These are phyloP conservation scores for Diabrotica undecimpunctata DNA, from an alignment of 1,140 invertebrate species.

Conservation along the genomic window DNA sequence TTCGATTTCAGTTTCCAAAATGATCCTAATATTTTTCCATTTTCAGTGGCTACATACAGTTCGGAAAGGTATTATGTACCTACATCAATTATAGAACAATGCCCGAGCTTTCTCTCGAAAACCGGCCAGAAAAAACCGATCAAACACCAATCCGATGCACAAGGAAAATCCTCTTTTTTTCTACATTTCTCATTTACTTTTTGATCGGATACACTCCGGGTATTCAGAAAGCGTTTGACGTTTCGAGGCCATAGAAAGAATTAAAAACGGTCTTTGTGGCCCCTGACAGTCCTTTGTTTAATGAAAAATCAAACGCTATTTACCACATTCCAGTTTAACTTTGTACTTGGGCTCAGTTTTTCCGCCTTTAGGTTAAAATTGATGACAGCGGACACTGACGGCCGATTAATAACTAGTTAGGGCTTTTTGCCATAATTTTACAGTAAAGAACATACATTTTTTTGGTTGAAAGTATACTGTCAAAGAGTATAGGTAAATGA, in stretches of 20 bases:
- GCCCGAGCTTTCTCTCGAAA: no score
- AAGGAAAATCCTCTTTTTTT: not conserved
- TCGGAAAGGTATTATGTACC: no score
- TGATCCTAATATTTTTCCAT: no score
- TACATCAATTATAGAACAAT: no score
- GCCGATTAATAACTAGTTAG: not conserved
- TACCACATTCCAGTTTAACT: constrained; percentile 11
- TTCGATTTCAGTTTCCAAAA: no score
- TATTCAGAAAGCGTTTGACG: constrained; percentile 4
- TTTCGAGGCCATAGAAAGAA: constrained; percentile 7
- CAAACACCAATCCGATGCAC: no score
- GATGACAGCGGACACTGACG: not conserved
- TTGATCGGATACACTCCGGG: not conserved
- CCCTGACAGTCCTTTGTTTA: constrained; percentile 13
- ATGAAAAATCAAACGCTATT: constrained; percentile 16
- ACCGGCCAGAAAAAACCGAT: no score
- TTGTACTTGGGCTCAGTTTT: constrained; percentile 3
- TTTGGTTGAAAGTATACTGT: no score
- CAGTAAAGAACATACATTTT: no score
- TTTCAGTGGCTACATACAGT: no score
- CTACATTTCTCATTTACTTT: not conserved
- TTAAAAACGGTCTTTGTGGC: constrained; percentile 13
- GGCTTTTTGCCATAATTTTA: not conserved
- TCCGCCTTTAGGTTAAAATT: not conserved
- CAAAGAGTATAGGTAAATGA: no score